Percentiles rank a stretch among this genome's conserved stretches.
Conservation (phyloP, 2,888 invertebrate genomes). For the Drosophila pullipes region DNA sequence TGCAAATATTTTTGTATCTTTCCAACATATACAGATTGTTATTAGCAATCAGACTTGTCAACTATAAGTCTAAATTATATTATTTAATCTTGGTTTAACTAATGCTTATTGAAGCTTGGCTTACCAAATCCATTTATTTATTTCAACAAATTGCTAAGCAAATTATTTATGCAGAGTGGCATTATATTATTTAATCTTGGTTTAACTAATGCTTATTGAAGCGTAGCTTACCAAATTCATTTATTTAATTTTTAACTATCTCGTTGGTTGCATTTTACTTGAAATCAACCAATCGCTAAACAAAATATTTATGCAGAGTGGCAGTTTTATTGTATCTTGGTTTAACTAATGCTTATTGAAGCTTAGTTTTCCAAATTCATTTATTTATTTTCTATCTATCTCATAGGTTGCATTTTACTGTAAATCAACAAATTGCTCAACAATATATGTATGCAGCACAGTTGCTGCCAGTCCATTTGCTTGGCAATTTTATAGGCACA, state of each 20-base stretch:
- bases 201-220: neutral
- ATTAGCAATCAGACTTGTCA: neutral
- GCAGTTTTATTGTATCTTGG: neutral
- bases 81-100: neutral
- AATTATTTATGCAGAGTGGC: neutral
- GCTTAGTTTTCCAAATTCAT: neutral
- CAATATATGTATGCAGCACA: constrained; percentile 7
- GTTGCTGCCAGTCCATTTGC: neutral
- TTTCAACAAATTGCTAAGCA: neutral
- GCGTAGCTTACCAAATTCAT: neutral
- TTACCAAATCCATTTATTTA: neutral
- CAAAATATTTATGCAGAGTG: constrained; percentile 8
- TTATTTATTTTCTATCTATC: neutral
- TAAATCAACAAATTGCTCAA: neutral
- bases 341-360: neutral
- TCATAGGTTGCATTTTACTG: neutral
- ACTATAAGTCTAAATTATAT: neutral
- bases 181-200: neutral
- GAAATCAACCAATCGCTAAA: neutral
- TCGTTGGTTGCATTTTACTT: neutral
- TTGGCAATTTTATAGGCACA: constrained; percentile 14
- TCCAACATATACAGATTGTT: neutral
- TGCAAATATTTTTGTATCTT: neutral
- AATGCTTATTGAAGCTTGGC: neutral
- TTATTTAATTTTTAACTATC: neutral